Evolutionary conservation across 2,888 invertebrate genomes (phyloP), one percentile per base, ranked within the genome.

Genomic region (Agyllia agylla): DNA sequence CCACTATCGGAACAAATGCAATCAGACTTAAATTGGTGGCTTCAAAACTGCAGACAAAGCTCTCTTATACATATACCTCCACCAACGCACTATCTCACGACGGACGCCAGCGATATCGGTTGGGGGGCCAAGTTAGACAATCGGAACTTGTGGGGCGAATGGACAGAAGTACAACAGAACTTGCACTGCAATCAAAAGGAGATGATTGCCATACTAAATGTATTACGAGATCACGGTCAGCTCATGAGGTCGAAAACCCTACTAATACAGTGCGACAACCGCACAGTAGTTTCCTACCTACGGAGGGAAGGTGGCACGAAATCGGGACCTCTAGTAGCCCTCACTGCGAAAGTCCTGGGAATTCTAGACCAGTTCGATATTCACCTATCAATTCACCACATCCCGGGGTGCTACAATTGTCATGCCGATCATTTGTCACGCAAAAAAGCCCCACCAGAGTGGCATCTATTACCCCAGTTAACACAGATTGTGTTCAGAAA

Each of bases 321-420:
- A 35, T 79, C 57, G 27, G n/a, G 24, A 24, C 13, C 38, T 8
- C 70, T 70, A 8, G n/a, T 70, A 6, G 38, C 24, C 11, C 30
- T 49, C 95, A 8, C 75, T 35, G 35, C 88, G 90, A 15, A 87
- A 94, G 13, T 94, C 8, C 31, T 94, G 17, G 15, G 79, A 15
- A 57, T 57, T 57, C 57, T 57, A 57, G 57, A 57, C 20, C 8
- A 8, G 57, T 57, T 57, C 57, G 57, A 57, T 20, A 57, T 57
- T 57, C 57, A 57, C 57, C 2, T 57, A 57, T 20, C n/a, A 8
- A 57, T 57, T 20, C 8, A 20, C 20, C 57, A 57, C 57, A 20
- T 57, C 2, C 20, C 57, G 20, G 57, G 57, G 11, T 57, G 9
- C 57, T 57, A 57, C 57, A 57, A 57, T 57, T 20, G 57, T 57